phyloP scores from a whole-genome alignment of 2,797 vertebrate species.

The Nasua narica region DNA sequence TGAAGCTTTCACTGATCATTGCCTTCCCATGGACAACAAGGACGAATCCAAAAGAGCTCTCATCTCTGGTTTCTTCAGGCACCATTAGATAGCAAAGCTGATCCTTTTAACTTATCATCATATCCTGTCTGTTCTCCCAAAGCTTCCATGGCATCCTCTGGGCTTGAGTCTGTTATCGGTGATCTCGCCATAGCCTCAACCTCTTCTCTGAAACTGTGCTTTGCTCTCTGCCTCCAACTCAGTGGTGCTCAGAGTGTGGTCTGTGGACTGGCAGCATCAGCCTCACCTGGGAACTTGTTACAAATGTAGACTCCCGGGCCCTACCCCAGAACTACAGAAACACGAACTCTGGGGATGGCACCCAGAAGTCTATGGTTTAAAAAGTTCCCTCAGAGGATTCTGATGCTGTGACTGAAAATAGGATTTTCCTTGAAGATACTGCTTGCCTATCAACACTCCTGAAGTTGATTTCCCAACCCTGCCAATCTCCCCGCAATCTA shows the following conservation, averaged over 20 bases:
- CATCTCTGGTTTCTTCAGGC: not conserved
- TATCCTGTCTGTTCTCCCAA: not conserved
- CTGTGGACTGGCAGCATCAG: not conserved
- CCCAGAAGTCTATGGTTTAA: not conserved
- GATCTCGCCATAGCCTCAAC: too few relatives aligned
- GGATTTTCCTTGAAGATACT: not conserved
- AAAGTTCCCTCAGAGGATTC: not conserved
- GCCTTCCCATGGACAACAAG: not conserved
- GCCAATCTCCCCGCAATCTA: not conserved
- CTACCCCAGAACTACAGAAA: not conserved
- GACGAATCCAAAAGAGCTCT: not conserved
- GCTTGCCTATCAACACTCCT: not conserved
- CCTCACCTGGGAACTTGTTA: not conserved
- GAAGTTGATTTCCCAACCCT: not conserved
- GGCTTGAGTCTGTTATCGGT: too few relatives aligned
- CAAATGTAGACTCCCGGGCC: not conserved
- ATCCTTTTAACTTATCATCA: not conserved
- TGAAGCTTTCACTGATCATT: not conserved
- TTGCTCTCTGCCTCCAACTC: not conserved
- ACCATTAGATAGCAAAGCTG: too few relatives aligned
- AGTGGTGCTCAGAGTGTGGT: not conserved
- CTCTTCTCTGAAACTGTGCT: not conserved
- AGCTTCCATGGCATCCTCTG: not conserved
- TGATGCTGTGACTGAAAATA: not conserved
- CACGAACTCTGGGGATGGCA: not conserved